Evolutionary conservation across 37 sponge, comb jelly and placozoan genomes (phyloP), one percentile per base, ranked within the genome.

Genomic region (Haliclona indistincta): DNA sequence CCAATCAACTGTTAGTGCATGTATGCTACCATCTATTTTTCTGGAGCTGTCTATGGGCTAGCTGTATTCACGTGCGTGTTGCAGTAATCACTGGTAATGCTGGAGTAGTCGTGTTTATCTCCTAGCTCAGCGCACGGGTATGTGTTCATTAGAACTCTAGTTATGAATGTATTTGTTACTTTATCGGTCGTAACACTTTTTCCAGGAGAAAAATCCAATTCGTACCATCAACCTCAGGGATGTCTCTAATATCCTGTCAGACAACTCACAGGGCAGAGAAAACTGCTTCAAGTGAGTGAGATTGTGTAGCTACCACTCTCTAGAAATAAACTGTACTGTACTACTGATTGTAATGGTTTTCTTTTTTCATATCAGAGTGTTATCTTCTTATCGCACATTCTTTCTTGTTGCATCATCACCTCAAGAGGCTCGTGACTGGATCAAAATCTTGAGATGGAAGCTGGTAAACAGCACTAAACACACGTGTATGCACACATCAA

Each of bases 341-440:
- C 34, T 13, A 60, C 26, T 43, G 22, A 60, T 2, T 38, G 40
- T 47, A 28, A 8, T 19, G 23, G 23, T 26, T 38, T 40, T 68
- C 20, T 54, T 43, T 40, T 41, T 2, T 43, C 26, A 42, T 43
- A 20, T 23, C 40, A 68, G 43, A 53, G 26, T 90, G 0, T 54
- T 90, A 25, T 66, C 81, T 2, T 13, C 86, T 5, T 53, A 75
- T 5, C 47, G 91, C 20, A 90, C 82, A 23, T 90, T 81, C 73
- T 81, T 73, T 68, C 23, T 90, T 36, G 60, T 63, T 20, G 86
- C 91, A 22, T 51, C 72, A 1, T 81, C 86, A 30, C 68, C 66
- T 33, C 68, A 75, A 33, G 91, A 90, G 62, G 76, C 79, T 26
- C 76, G 76, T 36, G 86, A 90, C 6, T 90, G 91, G 91, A 68